Base-by-base conservation (phyloP, 2,113 vertebrate species). In the Panthera tigris region DNA sequence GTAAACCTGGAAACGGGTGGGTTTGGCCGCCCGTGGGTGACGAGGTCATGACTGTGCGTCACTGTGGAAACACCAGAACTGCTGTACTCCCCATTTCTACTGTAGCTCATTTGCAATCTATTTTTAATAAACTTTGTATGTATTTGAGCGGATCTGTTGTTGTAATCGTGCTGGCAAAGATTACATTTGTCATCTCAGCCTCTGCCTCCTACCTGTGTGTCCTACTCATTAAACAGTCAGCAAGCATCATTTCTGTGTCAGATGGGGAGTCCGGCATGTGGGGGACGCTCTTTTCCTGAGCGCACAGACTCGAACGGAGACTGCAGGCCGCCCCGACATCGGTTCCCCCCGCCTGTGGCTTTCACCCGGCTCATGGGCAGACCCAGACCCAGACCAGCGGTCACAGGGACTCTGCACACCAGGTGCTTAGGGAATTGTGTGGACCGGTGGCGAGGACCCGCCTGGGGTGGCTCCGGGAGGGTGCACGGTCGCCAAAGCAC, bases 121-220 rank as follows among this genome's bases (percentile, higher is more conserved):
- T 99, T 99, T 85, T 82, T 84, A 99, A 99, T 99, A 99, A 99
- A 99, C 95, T 99, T 99, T 99, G 98, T 99, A 99, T 99, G 98
- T 99, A 99, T 99, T 99, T 99, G 95, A 97, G 90, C 52, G 66
- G 52, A 65, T 31, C 68, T 16, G 29, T 85, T 95, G 1, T 68
- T 45, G 33, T 29, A 79, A 50, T 23, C 10, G 23, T 83, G 68
- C 93, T 36, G 87, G 78, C 86, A 80, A 18, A 85, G 92, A 48
- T n/a, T 27, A 1, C n/a, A 8, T 81, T 29, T 73, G 87, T 79
- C 19, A 25, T 4, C 1, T 3, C 55, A 33, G 73, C 39, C 89
- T 39, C 39, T 41, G 19, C 36, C 33, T 31, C 68, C 18, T 27
- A 18, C 31, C 86, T 80, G 23, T n/a, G 8, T 23, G 7, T 25